A percentile compares a stretch with the other conserved stretches of the same genome.
These are phyloP conservation scores for Sitta europaea DNA, from an alignment of 2,113 vertebrate species.

Conservation along the genomic window DNA sequence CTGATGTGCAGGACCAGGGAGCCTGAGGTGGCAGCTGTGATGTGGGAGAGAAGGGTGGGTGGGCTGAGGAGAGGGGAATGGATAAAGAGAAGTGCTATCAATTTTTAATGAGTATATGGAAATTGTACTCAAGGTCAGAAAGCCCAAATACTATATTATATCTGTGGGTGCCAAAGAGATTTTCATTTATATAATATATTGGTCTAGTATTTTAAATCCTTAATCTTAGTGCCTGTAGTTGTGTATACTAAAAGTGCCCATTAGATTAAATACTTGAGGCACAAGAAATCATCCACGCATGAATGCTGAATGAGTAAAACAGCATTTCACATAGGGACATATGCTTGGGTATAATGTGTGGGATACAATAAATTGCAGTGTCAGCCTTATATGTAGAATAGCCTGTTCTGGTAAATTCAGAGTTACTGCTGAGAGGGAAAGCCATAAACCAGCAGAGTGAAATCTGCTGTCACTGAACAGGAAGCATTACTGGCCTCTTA, in stretches of 20 bases:
- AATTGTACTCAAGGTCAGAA: conserved; percentile 68
- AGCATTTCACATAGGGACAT: conserved; percentile 1
- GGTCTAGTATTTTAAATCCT: conserved; percentile 59
- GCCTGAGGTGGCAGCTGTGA: background rate
- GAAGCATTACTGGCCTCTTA: background rate
- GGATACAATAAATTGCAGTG: conserved; percentile 19
- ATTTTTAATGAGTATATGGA: conserved; percentile 67
- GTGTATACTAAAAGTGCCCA: conserved; percentile 24
- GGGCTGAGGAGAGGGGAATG: conserved; percentile 13
- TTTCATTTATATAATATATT: conserved; percentile 59
- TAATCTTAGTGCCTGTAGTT: conserved; percentile 42
- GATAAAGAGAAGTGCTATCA: conserved; percentile 52
- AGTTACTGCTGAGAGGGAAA: conserved; percentile 3
- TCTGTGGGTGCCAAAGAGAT: conserved; percentile 40
- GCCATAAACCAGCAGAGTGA: background rate
- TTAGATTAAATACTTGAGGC: conserved; percentile 44
- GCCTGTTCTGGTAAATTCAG: conserved; percentile 5
- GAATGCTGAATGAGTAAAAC: conserved; percentile 39
- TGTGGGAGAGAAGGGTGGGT: background rate
- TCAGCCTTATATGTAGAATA: conserved; percentile 9
- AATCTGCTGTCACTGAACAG: background rate
- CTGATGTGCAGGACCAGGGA: background rate
- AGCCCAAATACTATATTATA: conserved; percentile 54
- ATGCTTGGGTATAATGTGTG: conserved; percentile 4
- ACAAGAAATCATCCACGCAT: conserved; percentile 6